Evolutionary conservation across 2,888 invertebrate genomes (phyloP).

Genomic region (Entomobrya proxima): DNA sequence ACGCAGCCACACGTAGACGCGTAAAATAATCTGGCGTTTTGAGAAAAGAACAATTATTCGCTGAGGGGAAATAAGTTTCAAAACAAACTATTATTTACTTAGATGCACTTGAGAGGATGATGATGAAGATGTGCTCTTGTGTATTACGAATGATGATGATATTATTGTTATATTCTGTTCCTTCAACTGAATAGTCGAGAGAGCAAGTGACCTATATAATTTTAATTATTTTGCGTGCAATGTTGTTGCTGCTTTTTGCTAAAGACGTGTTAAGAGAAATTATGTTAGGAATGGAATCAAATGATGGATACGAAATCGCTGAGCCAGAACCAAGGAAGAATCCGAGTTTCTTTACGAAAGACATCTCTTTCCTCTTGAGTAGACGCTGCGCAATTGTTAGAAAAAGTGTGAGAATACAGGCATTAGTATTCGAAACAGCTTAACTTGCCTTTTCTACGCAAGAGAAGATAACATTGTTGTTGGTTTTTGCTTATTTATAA

Average conservation of each 20-base stretch:
- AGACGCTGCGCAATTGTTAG: not conserved
- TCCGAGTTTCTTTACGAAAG: not conserved
- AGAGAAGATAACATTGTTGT: too few relatives aligned
- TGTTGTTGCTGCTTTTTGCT: not conserved
- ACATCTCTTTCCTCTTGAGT: slow-evolving; percentile 10
- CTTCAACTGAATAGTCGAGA: slow-evolving; percentile 36
- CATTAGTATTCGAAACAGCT: not conserved
- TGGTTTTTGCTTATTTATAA: not conserved
- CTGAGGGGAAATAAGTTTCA: not conserved
- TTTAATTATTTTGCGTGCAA: slow-evolving; percentile 56
- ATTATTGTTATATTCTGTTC: slow-evolving; percentile 28
- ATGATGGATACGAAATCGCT: slow-evolving; percentile 56
- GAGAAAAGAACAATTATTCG: not conserved
- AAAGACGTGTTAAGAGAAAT: slow-evolving; percentile 10
- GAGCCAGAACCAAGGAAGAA: slow-evolving; percentile 34
- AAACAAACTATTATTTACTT: slow-evolving; percentile 16
- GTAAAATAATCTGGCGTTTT: not conserved
- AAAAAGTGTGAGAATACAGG: not conserved
- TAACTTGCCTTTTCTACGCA: not conserved
- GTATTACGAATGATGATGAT: slow-evolving; percentile 6
- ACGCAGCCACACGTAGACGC: not conserved
- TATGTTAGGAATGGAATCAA: slow-evolving; percentile 27
- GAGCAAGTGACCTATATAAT: slow-evolving; percentile 68
- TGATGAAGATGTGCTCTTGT: not conserved
- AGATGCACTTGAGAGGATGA: not conserved